Conservation (phyloP, 2,888 invertebrate species). For the Zygaena filipendulae region DNA sequence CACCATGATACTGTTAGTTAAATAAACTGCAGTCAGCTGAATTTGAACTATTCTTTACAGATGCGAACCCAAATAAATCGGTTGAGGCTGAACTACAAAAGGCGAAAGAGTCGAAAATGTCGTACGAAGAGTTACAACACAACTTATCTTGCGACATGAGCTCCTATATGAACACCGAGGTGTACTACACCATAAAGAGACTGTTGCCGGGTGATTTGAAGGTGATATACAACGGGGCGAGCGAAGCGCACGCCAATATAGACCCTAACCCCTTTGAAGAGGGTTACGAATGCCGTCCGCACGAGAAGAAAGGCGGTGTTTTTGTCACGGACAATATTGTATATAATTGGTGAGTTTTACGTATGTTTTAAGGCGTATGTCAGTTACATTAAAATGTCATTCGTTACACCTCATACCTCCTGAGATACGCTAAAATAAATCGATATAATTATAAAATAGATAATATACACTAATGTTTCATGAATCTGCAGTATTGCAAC, state of each 20-base stretch:
- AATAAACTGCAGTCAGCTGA: too few relatives aligned
- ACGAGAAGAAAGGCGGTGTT: conserved; percentile 84
- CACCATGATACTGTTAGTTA: too few relatives aligned
- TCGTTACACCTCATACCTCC: too few relatives aligned
- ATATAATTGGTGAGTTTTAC: conserved; percentile 69
- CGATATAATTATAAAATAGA: neutral
- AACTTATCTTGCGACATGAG: conserved; percentile 77
- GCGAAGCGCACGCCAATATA: conserved; percentile 46
- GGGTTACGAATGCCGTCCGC: conserved; percentile 68
- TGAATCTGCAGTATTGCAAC: too few relatives aligned
- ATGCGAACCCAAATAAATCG: conserved; percentile 48
- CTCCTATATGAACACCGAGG: conserved; percentile 77
- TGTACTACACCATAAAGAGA: conserved; percentile 83
- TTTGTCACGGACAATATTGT: conserved; percentile 84
- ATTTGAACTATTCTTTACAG: conserved; percentile 24
- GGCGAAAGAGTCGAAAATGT: conserved; percentile 24
- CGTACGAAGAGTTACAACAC: conserved; percentile 51
- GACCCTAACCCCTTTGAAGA: conserved; percentile 78
- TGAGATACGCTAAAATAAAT: too few relatives aligned
- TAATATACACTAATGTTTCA: too few relatives aligned
- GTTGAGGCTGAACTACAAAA: conserved; percentile 46
- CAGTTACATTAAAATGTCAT: neutral
- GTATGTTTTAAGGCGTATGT: neutral
- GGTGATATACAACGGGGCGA: conserved; percentile 71
- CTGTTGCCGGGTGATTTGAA: conserved; percentile 88